These are phyloP conservation scores for Macquaria ambigua DNA, from an alignment of 2,113 vertebrate species.

Conservation along the genomic window DNA sequence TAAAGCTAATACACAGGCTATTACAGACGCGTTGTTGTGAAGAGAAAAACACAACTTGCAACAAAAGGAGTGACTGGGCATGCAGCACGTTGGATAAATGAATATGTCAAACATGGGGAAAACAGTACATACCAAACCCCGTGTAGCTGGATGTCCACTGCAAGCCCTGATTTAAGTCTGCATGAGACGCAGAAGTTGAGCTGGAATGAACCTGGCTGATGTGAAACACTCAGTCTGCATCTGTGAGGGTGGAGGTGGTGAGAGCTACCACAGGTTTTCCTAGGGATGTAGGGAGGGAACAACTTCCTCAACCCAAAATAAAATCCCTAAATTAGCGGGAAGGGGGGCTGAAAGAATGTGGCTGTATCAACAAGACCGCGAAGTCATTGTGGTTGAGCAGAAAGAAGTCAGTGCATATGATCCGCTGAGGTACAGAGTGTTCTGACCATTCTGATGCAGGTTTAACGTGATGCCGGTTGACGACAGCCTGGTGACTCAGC, in stretches of 20 bases:
- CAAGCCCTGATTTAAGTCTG: conserved; percentile 18
- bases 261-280: conserved; percentile 44
- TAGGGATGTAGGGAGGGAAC: conserved; percentile 43
- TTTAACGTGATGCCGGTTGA: neutral
- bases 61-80: neutral
- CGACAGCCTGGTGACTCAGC: conserved; percentile 10
- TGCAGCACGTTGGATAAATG: conserved; percentile 6
- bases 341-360: conserved; percentile 58
- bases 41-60: conserved; percentile 1
- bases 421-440: conserved; percentile 25
- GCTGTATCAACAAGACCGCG: conserved; percentile 48
- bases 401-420: neutral
- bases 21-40: neutral
- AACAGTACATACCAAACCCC: conserved; percentile 61
- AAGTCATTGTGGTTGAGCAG: conserved; percentile 23
- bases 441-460: neutral
- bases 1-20: neutral
- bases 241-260: conserved; percentile 48
- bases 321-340: conserved; percentile 33
- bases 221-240: conserved; percentile 56
- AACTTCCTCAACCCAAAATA: neutral
- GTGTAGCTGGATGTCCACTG: conserved; percentile 12
- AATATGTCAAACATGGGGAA: conserved; percentile 3
- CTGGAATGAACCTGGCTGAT: conserved; percentile 56
- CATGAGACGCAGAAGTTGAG: conserved; percentile 30